Conservation (phyloP, 2,888 invertebrate species). For the Drosophila sordidula region DNA sequence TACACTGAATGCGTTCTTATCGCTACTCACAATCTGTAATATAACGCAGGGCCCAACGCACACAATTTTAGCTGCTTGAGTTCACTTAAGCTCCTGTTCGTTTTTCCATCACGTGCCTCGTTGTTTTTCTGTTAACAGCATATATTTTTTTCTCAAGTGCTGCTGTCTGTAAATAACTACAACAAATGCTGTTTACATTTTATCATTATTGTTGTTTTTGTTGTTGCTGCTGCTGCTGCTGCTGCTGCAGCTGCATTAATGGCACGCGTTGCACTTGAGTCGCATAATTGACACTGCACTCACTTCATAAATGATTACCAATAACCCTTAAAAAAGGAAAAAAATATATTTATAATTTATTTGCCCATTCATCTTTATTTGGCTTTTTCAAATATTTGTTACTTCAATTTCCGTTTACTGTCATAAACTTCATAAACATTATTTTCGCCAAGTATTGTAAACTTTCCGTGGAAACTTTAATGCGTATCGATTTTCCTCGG, state of each 20-base stretch:
- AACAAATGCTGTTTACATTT: slow-evolving; percentile 28
- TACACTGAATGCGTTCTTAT: slow-evolving; percentile 43
- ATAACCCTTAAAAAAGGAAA: slow-evolving; percentile 7
- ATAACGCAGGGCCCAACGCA: slow-evolving; percentile 24
- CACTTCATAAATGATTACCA: slow-evolving; percentile 43
- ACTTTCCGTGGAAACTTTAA: slow-evolving; percentile 8
- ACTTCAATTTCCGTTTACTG: slow-evolving; percentile 39
- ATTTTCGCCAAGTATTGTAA: slow-evolving; percentile 5
- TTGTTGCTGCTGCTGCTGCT: slow-evolving; percentile 13
- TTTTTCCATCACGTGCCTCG: slow-evolving; percentile 4
- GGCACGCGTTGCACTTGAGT: slow-evolving; percentile 53
- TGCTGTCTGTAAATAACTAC: slow-evolving; percentile 30
- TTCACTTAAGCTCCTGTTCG: slow-evolving; percentile 24
- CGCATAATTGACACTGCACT: slow-evolving; percentile 44
- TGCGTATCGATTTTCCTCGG: slow-evolving; percentile 1
- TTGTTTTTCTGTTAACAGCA: slow-evolving; percentile 48
- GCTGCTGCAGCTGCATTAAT: slow-evolving; percentile 9
- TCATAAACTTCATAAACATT: slow-evolving; percentile 27
- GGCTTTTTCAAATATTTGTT: slow-evolving; percentile 44
- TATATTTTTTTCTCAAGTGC: slow-evolving; percentile 35
- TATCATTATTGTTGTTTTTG: slow-evolving; percentile 11
- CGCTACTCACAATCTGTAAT: slow-evolving; percentile 56
- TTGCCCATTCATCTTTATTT: slow-evolving; percentile 35
- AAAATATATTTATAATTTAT: slow-evolving; percentile 35
- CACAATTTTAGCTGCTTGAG: slow-evolving; percentile 21